These are phyloP conservation scores for Bilobella aurantiaca DNA, from an alignment of 1,140 invertebrate species.

Conservation along the genomic window DNA sequence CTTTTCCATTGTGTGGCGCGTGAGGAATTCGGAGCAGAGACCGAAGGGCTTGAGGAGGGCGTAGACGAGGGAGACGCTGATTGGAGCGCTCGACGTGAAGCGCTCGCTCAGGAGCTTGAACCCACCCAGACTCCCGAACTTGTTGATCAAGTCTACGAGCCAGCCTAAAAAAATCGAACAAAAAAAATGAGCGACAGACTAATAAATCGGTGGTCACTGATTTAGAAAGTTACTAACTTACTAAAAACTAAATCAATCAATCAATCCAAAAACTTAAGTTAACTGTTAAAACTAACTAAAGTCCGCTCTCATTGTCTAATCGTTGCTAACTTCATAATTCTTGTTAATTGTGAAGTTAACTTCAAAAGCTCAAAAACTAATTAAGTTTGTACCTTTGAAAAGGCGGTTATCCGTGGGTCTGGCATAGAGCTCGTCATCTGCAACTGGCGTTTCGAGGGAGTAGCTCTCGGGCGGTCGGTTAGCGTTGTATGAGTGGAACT, in stretches of 20 bases:
- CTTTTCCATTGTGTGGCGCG: constrained; percentile 76
- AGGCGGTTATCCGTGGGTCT: constrained; percentile 53
- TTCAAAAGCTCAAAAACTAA: too few species aligned
- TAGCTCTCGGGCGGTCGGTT: constrained; percentile 69
- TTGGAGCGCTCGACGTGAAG: constrained; percentile 55
- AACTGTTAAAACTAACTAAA: too few species aligned
- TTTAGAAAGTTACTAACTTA: too few species aligned
- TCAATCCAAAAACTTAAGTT: too few species aligned
- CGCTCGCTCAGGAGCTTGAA: constrained; percentile 78
- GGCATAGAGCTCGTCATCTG: constrained; percentile 70
- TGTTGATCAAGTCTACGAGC: constrained; percentile 91
- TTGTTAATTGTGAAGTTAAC: too few species aligned
- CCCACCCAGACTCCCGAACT: constrained; percentile 76
- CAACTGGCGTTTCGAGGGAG: constrained; percentile 48
- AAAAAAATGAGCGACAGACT: too few species aligned
- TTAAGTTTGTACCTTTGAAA: constrained; percentile 34
- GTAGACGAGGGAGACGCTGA: constrained; percentile 69
- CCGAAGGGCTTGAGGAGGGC: constrained; percentile 83
- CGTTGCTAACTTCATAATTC: too few species aligned
- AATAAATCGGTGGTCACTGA: too few species aligned
- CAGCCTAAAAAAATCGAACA: constrained; percentile 55
- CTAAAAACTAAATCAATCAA: too few species aligned
- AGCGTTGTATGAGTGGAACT: constrained; percentile 90
- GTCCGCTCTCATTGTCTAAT: too few species aligned
- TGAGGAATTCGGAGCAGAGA: constrained; percentile 81